Percentiles rank a stretch among this genome's conserved stretches.
Conservation (phyloP, 1,140 invertebrate genomes). For the Ladona fulva region DNA sequence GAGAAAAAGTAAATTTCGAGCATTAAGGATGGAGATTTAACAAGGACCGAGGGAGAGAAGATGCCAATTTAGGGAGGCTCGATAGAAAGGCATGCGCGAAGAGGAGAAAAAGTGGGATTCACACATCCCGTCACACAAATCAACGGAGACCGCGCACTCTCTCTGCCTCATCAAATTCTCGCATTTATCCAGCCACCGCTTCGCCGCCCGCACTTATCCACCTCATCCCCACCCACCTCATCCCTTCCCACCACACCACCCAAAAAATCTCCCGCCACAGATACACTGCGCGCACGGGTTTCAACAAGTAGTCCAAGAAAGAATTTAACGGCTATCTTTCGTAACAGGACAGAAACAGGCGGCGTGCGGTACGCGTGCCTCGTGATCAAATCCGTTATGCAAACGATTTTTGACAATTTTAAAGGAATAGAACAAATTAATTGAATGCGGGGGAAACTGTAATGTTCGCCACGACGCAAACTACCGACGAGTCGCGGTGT, state of each 20-base stretch:
- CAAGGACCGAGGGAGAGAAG: neutral
- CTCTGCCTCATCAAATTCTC: neutral
- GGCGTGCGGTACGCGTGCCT: too few relatives aligned
- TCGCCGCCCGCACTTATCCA: neutral
- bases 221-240: neutral
- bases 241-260: neutral
- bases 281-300: neutral
- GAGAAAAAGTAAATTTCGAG: neutral
- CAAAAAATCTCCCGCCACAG: neutral
- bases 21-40: neutral
- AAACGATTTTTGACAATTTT: too few relatives aligned
- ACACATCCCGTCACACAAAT: conserved; percentile 1
- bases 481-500: too few relatives aligned
- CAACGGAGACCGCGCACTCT: neutral
- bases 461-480: too few relatives aligned
- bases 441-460: too few relatives aligned
- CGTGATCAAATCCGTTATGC: too few relatives aligned
- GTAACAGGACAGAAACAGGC: neutral
- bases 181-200: neutral
- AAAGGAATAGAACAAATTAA: too few relatives aligned
- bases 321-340: neutral
- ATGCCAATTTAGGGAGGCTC: neutral
- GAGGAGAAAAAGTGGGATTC: neutral
- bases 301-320: neutral
- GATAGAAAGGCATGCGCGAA: neutral